Evolutionary conservation across 2,797 vertebrate genomes (phyloP).

Genomic region (Microctenopoma lineatum): DNA sequence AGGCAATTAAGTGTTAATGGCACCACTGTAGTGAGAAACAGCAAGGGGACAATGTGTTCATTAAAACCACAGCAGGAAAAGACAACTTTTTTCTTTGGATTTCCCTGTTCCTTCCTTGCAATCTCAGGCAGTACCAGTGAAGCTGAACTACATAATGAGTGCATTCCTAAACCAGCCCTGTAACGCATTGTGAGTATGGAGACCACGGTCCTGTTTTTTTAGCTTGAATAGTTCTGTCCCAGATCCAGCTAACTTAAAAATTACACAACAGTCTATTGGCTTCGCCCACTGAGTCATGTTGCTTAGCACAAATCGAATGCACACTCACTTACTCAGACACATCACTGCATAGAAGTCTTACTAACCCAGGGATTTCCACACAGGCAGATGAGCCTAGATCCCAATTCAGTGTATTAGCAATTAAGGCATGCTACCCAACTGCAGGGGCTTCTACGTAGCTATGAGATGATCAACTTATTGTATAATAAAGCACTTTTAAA

Average conservation of each 20-base stretch:
- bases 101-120: conserved; percentile 16
- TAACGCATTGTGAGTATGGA: conserved; percentile 37
- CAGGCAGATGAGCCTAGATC: conserved; percentile 35
- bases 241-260: conserved; percentile 57
- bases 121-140: conserved; percentile 18
- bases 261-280: conserved; percentile 57
- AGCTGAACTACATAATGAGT: conserved; percentile 12
- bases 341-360: conserved; percentile 46
- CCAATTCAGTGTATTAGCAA: conserved; percentile 40
- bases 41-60: conserved; percentile 22
- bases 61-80: conserved; percentile 14
- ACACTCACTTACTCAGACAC: conserved; percentile 50
- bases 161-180: conserved; percentile 20
- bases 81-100: not conserved
- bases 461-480: conserved; percentile 1
- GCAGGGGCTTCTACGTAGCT: conserved; percentile 15
- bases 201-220: conserved; percentile 38
- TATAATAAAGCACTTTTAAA: conserved; percentile 4
- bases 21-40: conserved; percentile 15
- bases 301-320: conserved; percentile 56
- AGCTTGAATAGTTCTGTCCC: conserved; percentile 52
- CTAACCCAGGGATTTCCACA: conserved; percentile 50
- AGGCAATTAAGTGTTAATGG: conserved; percentile 35
- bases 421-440: conserved; percentile 12
- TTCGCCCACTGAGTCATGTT: conserved; percentile 69